phyloP scores from a whole-genome alignment of 2,888 invertebrate species.

The Scaptomyza caliginosa region DNA sequence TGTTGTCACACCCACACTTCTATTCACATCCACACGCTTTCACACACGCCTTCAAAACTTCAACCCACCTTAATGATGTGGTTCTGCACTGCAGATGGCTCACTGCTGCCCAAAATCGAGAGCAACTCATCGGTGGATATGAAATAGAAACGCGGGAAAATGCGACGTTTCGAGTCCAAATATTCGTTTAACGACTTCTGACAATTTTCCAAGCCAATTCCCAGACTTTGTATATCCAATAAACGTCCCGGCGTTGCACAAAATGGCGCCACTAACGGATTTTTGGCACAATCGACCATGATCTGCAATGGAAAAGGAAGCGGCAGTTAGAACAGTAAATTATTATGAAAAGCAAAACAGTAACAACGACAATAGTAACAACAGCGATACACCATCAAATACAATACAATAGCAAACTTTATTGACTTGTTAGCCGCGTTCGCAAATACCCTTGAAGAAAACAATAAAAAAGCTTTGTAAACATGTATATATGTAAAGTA shows the following conservation, averaged over 20 bases:
- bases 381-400: conserved; percentile 46
- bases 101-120: conserved; percentile 94
- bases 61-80: conserved; percentile 93
- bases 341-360: conserved; percentile 56
- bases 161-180: conserved; percentile 92
- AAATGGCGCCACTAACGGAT: conserved; percentile 91
- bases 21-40: conserved; percentile 14
- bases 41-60: conserved; percentile 21
- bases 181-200: conserved; percentile 96
- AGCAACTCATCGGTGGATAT: conserved; percentile 96
- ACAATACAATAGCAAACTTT: conserved; percentile 30
- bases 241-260: conserved; percentile 90
- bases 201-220: conserved; percentile 92
- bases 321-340: conserved; percentile 67
- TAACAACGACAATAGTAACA: conserved; percentile 37
- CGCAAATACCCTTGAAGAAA: conserved; percentile 21
- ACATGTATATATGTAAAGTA: not conserved
- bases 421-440: not conserved
- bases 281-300: conserved; percentile 93
- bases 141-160: conserved; percentile 96
- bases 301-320: conserved; percentile 85
- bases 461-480: not conserved
- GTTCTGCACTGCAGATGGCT: conserved; percentile 93
- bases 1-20: conserved; percentile 64
- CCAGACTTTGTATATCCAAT: conserved; percentile 90